Evolutionary conservation across 2,888 invertebrate genomes (phyloP), one percentile per base, ranked within the genome.

Genomic region (Pyrochroa serraticornis): DNA sequence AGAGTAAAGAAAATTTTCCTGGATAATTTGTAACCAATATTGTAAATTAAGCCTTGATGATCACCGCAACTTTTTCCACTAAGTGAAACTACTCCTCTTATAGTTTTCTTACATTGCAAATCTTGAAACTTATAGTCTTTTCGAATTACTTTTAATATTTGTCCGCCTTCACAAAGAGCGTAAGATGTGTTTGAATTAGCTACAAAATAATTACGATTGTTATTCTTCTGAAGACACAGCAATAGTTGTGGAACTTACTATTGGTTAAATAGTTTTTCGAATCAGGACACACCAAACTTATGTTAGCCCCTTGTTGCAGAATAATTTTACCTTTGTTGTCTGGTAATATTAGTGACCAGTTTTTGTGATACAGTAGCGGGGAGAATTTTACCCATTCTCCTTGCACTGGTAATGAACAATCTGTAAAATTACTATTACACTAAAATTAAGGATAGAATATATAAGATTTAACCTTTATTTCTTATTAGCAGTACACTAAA

Each of bases 11-110:
- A 75, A 7, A 70, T 58, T 9, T 54, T 62, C 10, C 33, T 53
- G 2, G 66, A 64, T 2, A 72, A 45, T 38, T 64, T 58, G 54
- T 72, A 76, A 22, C 77, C 77, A 41, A 77, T 74, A 49, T 72
- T 60, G 6, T 68, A 64, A n/a, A 72, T 58, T 9, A 50, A 37
- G 7, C 75, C 75, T 38, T 53, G 41, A 47, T 64, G 64, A 44
- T 65, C 62, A 1, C 72, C 71, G 61, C 77, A 78, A 49, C 58
- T 68, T 47, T 60, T 51, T 12, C 60, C 54, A 7, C 75, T 72
- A 9, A 22, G 22, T 22, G 3, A 30, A 6, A 75, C 59, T 13
- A 71, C 71, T 0, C 73, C 76, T 54, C 69, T 69, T 3, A 73
- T 64, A 8, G 65, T 37, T 51, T 69, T 68, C 7, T 61, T 63